A percentile compares a stretch with the other conserved stretches of the same genome.
Conservation (phyloP, 1,140 invertebrate species). For the Argopecten irradians region DNA sequence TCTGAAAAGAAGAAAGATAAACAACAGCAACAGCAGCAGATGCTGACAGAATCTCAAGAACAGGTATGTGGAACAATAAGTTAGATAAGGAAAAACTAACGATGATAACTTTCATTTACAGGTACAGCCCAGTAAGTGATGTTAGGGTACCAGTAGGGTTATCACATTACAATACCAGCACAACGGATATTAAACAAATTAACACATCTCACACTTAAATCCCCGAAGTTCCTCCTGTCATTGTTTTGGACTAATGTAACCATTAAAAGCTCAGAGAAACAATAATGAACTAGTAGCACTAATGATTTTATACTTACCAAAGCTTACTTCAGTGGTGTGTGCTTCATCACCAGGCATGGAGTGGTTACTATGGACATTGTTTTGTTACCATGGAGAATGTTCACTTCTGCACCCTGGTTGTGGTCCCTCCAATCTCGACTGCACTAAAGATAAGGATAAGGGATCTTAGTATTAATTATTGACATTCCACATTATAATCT, state of each 20-base stretch:
- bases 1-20: slow-evolving; percentile 68
- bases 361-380: not conserved
- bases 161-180: not conserved
- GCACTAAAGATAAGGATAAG: not conserved
- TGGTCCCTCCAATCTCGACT: not conserved
- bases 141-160: not conserved
- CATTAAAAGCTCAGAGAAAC: not conserved
- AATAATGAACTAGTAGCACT: not conserved
- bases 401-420: not conserved
- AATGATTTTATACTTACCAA: slow-evolving; percentile 9
- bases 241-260: not conserved
- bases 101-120: not conserved
- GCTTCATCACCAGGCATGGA: slow-evolving; percentile 13
- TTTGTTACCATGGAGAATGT: not conserved
- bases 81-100: not conserved
- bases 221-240: not conserved
- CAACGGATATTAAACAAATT: not conserved
- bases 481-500: too few relatives aligned
- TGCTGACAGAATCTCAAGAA: not conserved
- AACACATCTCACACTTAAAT: not conserved
- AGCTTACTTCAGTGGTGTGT: not conserved
- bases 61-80: not conserved
- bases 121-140: not conserved
- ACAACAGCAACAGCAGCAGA: slow-evolving; percentile 57
- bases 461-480: too few relatives aligned